A percentile compares a stretch with the other conserved stretches of the same genome.
Evolutionary conservation across 2,888 invertebrate species (phyloP).

Genomic region (Spatulosminthurus flaviceps): DNA sequence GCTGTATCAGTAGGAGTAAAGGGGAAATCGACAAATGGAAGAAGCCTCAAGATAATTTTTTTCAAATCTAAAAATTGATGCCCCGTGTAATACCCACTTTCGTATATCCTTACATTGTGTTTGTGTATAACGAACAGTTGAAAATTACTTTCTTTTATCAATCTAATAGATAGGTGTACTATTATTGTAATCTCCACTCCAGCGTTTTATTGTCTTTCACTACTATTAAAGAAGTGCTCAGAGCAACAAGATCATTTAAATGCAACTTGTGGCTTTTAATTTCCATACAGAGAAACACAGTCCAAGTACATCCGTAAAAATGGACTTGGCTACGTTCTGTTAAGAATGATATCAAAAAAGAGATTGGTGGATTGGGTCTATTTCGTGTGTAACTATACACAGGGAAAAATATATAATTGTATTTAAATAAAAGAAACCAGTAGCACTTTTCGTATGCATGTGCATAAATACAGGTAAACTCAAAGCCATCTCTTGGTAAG

Average conservation of each 20-base stretch:
- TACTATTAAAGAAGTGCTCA: no score
- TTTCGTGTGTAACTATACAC: neutral
- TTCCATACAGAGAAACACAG: neutral
- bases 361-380: slow-evolving; percentile 3
- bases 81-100: neutral
- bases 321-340: neutral
- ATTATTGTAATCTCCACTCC: neutral
- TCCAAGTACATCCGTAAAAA: no score
- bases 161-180: neutral
- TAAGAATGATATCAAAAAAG: slow-evolving; percentile 34
- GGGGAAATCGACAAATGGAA: neutral
- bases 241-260: neutral
- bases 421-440: slow-evolving; percentile 39
- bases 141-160: neutral
- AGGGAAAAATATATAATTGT: neutral
- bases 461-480: slow-evolving; percentile 16
- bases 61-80: no score
- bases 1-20: no score
- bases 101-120: neutral
- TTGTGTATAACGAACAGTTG: neutral
- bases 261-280: neutral
- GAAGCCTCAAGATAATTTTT: neutral
- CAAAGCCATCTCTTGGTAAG: neutral
- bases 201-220: neutral
- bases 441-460: slow-evolving; percentile 26